Evolutionary conservation across 2,797 vertebrate genomes (phyloP), one percentile per base, ranked within the genome.

Genomic region (Sebastes dallii): DNA sequence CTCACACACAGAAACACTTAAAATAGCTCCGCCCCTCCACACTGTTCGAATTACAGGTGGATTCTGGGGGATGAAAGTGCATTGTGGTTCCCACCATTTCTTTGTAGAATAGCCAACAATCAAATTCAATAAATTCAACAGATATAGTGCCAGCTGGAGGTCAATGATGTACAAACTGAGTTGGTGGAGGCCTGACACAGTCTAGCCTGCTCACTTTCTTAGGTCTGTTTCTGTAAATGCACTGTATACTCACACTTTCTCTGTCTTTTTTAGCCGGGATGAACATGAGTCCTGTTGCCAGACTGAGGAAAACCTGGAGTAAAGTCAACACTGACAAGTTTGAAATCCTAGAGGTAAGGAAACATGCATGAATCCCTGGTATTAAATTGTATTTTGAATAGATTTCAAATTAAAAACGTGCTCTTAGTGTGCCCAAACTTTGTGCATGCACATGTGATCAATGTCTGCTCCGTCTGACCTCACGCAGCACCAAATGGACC

Each of bases 241-340:
- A 0, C 8, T n/a, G 3, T n/a, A 1, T 52, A 10, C 20, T 52
- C 42, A 46, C 42, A 7, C 54, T 27, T n/a, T 60, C 46, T 88
- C 36, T 86, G 27, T 72, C 27, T 76, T 67, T 69, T 67, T 69
- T 83, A 99, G 98, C 97, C 34, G 97, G 97, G 77, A 98, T 99
- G 98, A 98, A 98, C 91, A 98, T 99, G 98, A 98, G 96, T 87
- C 98, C 98, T 0, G 97, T 98, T 14, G 96, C 98, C 86, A 95
- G 98, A 74, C 95, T 99, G 92, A 99, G 96, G 96, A 99, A 98
- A 93, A 99, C 98, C 68, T 99, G 98, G 98, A 96, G 95, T 69
- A 98, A 98, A 96, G 98, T 98, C 94, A 98, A 98, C 95, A 99
- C 97, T 0, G 98, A 97, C 91, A 99, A 98, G 91, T 98, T 98